A percentile compares a stretch with the other conserved stretches of the same genome.
These are phyloP conservation scores for Sus scrofa DNA, from an alignment of 2,113 vertebrate species.

Conservation along the genomic window DNA sequence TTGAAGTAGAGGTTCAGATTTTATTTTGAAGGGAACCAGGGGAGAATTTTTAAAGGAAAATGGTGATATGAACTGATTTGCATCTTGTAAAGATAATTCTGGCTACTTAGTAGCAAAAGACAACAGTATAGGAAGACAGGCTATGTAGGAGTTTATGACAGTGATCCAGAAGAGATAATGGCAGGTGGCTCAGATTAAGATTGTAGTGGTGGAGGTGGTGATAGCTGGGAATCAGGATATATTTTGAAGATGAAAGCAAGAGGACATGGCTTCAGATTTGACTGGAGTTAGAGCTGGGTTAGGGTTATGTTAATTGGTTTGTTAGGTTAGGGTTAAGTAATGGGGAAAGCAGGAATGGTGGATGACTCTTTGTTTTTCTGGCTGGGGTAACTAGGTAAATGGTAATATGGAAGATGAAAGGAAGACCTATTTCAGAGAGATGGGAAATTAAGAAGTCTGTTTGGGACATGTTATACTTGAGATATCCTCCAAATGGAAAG, in stretches of 20 bases:
- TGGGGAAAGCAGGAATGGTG: neutral
- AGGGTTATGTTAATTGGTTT: neutral
- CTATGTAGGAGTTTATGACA: rapidly evolving
- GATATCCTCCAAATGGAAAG: neutral
- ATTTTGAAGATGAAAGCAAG: neutral
- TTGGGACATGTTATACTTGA: neutral
- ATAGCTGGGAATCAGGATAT: neutral
- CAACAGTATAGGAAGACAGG: neutral
- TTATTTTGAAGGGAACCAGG: neutral
- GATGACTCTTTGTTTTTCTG: neutral
- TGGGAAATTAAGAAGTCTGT: neutral
- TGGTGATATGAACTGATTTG: neutral
- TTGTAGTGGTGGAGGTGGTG: no score
- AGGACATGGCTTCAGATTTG: neutral
- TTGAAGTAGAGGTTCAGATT: neutral
- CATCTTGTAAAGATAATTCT: neutral
- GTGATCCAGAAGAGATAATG: neutral
- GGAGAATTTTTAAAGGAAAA: neutral
- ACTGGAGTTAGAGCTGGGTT: neutral
- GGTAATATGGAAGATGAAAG: neutral
- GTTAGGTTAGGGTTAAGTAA: neutral
- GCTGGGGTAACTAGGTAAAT: neutral
- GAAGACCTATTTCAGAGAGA: neutral
- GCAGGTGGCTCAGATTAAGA: neutral
- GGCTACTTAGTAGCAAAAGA: neutral